Percentiles rank a stretch among this genome's conserved stretches.
These are phyloP conservation scores for Polyergus mexicanus DNA, from an alignment of 1,140 invertebrate species.

Conservation along the genomic window DNA sequence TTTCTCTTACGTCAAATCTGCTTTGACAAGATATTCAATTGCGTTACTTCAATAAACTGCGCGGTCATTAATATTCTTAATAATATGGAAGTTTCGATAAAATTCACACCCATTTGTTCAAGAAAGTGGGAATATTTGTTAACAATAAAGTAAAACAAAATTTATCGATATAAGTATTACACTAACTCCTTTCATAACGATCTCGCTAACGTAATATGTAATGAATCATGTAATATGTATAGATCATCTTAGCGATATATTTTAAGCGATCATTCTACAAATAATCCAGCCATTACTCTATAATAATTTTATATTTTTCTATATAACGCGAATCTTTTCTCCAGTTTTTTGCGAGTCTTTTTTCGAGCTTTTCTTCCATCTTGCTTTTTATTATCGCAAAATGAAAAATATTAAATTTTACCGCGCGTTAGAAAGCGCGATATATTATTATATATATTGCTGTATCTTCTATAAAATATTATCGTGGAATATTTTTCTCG, in stretches of 20 bases:
- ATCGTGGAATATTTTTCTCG: constrained; percentile 7
- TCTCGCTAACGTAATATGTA: neutral
- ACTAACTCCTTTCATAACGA: neutral
- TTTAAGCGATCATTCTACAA: neutral
- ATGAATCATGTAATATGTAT: no score
- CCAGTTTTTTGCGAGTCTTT: neutral
- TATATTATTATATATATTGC: no score
- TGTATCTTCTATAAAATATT: neutral
- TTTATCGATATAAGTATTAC: neutral
- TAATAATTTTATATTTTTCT: constrained; percentile 2
- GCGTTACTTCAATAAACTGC: neutral
- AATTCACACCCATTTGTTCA: neutral
- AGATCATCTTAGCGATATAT: neutral
- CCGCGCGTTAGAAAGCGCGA: neutral
- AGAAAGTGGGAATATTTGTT: neutral
- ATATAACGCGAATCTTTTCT: neutral
- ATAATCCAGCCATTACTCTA: neutral
- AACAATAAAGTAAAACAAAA: neutral
- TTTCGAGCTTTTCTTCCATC: neutral
- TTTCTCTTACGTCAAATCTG: neutral
- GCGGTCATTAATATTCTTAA: neutral
- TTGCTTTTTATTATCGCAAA: neutral
- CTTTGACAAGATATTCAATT: neutral
- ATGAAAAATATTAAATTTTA: constrained; percentile 3
- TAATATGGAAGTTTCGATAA: neutral